Percentiles rank a stretch among this genome's conserved stretches.
Conservation (phyloP, 2,888 invertebrate genomes). For the Epistrophe eligans region DNA sequence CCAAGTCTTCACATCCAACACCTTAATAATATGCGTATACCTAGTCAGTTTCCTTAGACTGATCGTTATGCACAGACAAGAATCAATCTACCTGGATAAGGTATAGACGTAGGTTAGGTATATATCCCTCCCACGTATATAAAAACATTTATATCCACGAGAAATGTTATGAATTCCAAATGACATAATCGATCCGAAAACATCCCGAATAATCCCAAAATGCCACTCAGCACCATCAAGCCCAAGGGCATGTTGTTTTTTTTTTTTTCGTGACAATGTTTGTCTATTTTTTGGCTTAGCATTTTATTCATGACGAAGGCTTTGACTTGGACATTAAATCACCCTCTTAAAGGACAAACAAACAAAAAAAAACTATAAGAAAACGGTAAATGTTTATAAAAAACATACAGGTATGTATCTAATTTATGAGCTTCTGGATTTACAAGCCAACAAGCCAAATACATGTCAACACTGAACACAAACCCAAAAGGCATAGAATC, state of each 20-base stretch:
- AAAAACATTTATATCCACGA: conserved; percentile 29
- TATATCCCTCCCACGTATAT: conserved; percentile 64
- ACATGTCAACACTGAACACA: conserved; percentile 23
- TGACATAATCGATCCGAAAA: conserved; percentile 57
- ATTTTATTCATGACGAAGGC: conserved; percentile 68
- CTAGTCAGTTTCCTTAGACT: conserved; percentile 39
- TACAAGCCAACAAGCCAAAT: conserved; percentile 58
- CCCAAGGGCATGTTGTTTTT: conserved; percentile 50
- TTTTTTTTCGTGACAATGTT: conserved; percentile 48
- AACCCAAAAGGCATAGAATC: conserved; percentile 5
- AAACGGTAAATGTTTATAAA: conserved; percentile 36
- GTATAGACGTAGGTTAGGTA: background rate
- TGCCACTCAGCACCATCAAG: conserved; percentile 48
- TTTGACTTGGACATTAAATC: conserved; percentile 49
- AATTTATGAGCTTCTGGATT: conserved; percentile 69
- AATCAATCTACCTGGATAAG: conserved; percentile 59
- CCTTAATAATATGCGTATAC: conserved; percentile 5
- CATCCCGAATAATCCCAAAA: conserved; percentile 66
- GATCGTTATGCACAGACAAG: conserved; percentile 41
- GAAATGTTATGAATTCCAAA: conserved; percentile 68
- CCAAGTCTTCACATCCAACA: conserved; percentile 43
- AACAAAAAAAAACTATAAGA: conserved; percentile 14
- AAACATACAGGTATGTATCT: conserved; percentile 48
- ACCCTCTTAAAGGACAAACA: conserved; percentile 30
- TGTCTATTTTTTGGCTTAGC: conserved; percentile 40